phyloP scores from a whole-genome alignment of 64 coral and sea anemone species.

The Astreopora myriophthalma region DNA sequence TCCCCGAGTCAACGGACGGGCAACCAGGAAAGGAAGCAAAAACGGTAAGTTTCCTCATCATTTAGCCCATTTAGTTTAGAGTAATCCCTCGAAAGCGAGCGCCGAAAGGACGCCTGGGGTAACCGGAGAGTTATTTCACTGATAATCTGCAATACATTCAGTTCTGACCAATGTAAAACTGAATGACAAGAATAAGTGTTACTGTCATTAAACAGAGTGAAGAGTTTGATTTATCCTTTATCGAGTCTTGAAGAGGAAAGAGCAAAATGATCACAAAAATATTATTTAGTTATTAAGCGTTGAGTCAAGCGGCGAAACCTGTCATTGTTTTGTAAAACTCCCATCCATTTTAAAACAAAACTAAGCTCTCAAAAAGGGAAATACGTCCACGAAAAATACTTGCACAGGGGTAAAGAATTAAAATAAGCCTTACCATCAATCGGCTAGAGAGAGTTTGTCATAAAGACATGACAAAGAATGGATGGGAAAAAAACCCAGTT shows the following conservation, averaged over 20 bases:
- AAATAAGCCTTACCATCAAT: no score
- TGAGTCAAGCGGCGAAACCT: background rate
- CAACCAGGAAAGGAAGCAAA: background rate
- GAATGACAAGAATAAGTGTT: background rate
- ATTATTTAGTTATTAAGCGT: background rate
- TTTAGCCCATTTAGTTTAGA: background rate
- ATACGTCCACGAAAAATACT: no score
- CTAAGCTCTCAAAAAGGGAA: no score
- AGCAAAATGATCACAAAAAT: background rate
- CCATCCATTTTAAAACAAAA: no score
- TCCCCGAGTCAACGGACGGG: background rate
- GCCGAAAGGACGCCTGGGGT: background rate
- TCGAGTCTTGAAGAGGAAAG: background rate
- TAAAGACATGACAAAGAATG: no score
- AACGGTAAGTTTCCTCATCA: background rate
- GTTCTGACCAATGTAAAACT: no score
- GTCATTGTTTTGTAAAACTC: background rate
- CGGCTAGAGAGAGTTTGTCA: no score
- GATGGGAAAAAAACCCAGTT: no score
- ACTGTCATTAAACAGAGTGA: background rate
- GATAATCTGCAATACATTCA: no score
- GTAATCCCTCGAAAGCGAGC: background rate
- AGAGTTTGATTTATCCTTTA: background rate
- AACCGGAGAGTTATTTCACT: no score
- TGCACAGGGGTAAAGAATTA: no score